Evolutionary conservation across 2,888 invertebrate species (phyloP).

Genomic region (Phytoseiulus persimilis): DNA sequence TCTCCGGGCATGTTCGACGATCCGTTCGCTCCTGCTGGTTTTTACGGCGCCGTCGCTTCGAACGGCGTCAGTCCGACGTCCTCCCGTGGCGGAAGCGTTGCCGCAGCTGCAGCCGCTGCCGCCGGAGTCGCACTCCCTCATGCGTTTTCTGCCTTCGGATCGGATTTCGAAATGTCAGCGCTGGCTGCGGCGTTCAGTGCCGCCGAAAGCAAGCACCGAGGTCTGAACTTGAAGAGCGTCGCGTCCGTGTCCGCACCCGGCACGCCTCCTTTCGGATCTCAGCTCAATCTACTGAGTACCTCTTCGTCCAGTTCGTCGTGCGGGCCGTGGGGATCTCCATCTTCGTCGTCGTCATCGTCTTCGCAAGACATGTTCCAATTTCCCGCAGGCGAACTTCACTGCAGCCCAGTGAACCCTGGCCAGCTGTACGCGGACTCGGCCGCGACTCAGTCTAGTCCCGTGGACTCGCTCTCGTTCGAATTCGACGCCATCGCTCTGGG

Average conservation of each 20-base stretch:
- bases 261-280: slow-evolving; percentile 33
- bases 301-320: not conserved
- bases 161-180: slow-evolving; percentile 23
- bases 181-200: slow-evolving; percentile 23
- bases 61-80: not conserved
- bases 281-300: slow-evolving; percentile 35
- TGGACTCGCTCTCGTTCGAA: slow-evolving; percentile 30
- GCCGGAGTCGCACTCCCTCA: slow-evolving; percentile 9
- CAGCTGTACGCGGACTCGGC: slow-evolving; percentile 34
- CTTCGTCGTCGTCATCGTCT: not conserved
- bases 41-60: not conserved
- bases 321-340: slow-evolving; percentile 23
- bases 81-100: not conserved
- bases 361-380: slow-evolving; percentile 5
- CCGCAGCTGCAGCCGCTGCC: not conserved
- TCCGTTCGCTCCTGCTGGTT: slow-evolving; percentile 13
- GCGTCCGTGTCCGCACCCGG: not conserved
- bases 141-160: slow-evolving; percentile 22
- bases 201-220: slow-evolving; percentile 7
- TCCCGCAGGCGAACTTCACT: not conserved
- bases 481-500: slow-evolving; percentile 25
- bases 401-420: not conserved
- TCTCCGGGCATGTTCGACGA: slow-evolving; percentile 37
- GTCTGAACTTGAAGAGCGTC: slow-evolving; percentile 19
- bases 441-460: slow-evolving; percentile 28